A percentile compares a stretch with the other conserved stretches of the same genome.
These are phyloP conservation scores for Hormaphis cornu DNA, from an alignment of 1,140 invertebrate species.

Conservation along the genomic window DNA sequence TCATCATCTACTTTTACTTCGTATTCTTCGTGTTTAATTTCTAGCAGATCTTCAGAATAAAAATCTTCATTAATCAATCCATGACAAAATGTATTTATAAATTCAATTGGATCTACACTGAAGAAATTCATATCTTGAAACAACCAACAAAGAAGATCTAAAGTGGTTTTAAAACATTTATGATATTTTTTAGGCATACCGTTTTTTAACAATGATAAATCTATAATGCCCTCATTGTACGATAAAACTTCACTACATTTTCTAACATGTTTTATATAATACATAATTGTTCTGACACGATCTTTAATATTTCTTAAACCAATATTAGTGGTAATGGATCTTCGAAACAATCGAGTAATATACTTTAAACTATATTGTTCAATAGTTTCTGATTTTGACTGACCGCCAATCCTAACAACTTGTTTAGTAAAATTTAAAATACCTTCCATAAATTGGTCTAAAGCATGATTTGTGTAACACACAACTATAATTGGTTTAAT, in stretches of 20 bases:
- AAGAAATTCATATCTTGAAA: conserved; percentile 7
- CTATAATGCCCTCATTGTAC: conserved; percentile 6
- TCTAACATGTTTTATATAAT: neutral
- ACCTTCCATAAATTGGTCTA: conserved; percentile 81
- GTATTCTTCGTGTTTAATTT: neutral
- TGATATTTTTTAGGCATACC: conserved; percentile 4
- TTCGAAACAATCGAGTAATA: neutral
- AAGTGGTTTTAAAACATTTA: neutral
- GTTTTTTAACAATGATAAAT: conserved; percentile 1
- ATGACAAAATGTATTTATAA: neutral
- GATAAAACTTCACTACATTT: neutral
- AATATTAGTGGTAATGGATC: neutral
- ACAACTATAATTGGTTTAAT: conserved; percentile 60
- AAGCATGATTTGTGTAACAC: conserved; percentile 77
- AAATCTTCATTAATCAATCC: neutral
- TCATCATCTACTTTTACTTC: neutral
- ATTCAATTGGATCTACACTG: neutral
- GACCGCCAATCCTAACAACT: conserved; percentile 62
- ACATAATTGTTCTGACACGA: neutral
- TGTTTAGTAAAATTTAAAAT: conserved; percentile 48
- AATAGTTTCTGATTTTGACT: conserved; percentile 53
- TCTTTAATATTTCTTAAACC: neutral
- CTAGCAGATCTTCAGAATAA: neutral
- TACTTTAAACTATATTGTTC: conserved; percentile 42
- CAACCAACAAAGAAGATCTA: conserved; percentile 1